phyloP scores from a whole-genome alignment of 2,888 invertebrate species.

The Osedax frankpressi region DNA sequence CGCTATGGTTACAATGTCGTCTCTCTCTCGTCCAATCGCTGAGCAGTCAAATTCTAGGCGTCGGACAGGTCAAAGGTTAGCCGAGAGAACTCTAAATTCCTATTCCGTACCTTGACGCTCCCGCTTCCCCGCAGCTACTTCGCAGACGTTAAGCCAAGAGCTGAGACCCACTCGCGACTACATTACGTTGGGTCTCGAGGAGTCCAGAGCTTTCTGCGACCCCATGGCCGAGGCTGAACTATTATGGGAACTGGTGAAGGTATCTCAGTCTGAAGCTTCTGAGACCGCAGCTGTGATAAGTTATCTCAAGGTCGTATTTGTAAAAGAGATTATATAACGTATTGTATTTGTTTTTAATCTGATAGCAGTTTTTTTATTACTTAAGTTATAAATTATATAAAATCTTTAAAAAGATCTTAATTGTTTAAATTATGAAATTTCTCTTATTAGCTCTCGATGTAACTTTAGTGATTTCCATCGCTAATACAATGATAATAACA shows the following conservation, averaged over 20 bases:
- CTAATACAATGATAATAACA: too few species aligned
- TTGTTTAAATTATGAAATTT: too few species aligned
- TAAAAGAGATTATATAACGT: too few species aligned
- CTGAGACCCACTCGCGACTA: conserved; percentile 41
- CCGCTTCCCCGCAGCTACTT: conserved; percentile 28
- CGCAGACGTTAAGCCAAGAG: conserved; percentile 38
- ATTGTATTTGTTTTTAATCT: too few species aligned
- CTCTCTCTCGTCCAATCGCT: conserved; percentile 35
- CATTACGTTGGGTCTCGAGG: conserved; percentile 40
- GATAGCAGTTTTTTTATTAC: too few species aligned
- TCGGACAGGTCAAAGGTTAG: conserved; percentile 42
- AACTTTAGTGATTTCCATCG: too few species aligned
- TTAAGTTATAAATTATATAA: too few species aligned
- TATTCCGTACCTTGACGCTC: neutral
- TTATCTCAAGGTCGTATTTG: too few species aligned
- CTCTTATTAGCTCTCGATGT: too few species aligned
- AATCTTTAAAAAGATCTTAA: too few species aligned
- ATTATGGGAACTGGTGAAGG: conserved; percentile 21
- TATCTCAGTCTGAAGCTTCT: too few species aligned
- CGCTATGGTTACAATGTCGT: conserved; percentile 40
- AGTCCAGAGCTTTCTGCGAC: conserved; percentile 41
- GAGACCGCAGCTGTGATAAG: too few species aligned
- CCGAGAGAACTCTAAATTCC: neutral
- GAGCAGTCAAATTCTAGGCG: conserved; percentile 37
- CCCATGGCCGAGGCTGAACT: conserved; percentile 42